Percentiles rank a stretch among this genome's conserved stretches.
Evolutionary conservation across 2,888 invertebrate species (phyloP).

Genomic region (Amphimallon solstitiale): DNA sequence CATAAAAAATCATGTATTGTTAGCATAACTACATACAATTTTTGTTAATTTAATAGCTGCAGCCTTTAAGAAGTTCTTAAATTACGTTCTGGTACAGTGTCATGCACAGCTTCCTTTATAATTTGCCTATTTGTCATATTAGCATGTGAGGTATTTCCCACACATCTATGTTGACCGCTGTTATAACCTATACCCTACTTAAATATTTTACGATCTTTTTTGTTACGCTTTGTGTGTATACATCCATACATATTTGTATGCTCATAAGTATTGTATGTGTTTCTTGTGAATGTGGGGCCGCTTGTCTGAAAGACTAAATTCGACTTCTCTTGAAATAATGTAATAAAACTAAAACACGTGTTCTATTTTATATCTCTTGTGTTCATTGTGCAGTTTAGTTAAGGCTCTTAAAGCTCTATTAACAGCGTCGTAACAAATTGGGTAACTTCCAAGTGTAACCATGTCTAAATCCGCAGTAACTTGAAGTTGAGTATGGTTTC

Average conservation of each 20-base stretch:
- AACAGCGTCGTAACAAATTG: conserved; percentile 48
- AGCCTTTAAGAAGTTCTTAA: neutral
- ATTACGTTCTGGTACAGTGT: neutral
- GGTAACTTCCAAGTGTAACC: conserved; percentile 46
- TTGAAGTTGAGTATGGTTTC: conserved; percentile 29
- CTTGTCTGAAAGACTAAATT: conserved; percentile 14
- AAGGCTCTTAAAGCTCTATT: conserved; percentile 39
- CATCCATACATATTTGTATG: neutral
- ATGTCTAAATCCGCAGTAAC: conserved; percentile 42
- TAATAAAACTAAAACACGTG: conserved; percentile 49
- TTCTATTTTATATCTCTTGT: conserved; percentile 39
- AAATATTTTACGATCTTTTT: conserved; percentile 33
- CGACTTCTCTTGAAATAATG: conserved; percentile 45
- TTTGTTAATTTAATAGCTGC: neutral
- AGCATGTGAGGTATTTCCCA: conserved; percentile 23
- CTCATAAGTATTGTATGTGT: neutral
- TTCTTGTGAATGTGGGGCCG: conserved; percentile 2
- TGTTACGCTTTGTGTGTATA: conserved; percentile 16
- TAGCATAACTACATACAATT: neutral
- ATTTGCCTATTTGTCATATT: conserved; percentile 24
- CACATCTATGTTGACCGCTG: conserved; percentile 4
- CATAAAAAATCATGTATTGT: too few species aligned
- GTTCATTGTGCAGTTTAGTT: conserved; percentile 37
- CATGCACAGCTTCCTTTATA: conserved; percentile 1
- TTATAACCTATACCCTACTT: conserved; percentile 31